Percentiles rank a stretch among this genome's conserved stretches.
These are phyloP conservation scores for Drosophila jambulina DNA, from an alignment of 1,140 invertebrate species.

Conservation along the genomic window DNA sequence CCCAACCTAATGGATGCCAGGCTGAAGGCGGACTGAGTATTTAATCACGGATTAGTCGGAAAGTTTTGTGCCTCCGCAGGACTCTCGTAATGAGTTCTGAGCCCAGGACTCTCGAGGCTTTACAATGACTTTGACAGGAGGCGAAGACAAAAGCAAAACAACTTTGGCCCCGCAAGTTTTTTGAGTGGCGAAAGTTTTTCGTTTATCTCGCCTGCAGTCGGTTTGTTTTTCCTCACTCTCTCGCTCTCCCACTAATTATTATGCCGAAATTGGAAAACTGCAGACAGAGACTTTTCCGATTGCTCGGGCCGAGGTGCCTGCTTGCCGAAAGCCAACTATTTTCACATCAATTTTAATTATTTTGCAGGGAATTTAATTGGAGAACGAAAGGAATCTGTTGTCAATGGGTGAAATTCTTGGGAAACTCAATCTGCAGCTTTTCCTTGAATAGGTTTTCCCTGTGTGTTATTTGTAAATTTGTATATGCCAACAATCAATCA, in stretches of 20 bases:
- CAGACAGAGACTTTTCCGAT: slow-evolving; percentile 14
- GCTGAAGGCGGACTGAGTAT: slow-evolving; percentile 42
- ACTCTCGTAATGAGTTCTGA: slow-evolving; percentile 67
- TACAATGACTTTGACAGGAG: slow-evolving; percentile 45
- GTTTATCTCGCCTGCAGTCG: slow-evolving; percentile 57
- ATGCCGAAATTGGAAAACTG: slow-evolving; percentile 39
- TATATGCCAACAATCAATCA: slow-evolving; percentile 6
- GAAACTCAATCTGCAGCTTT: background rate
- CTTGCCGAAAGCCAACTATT: slow-evolving; percentile 15
- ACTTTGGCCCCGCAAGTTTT: slow-evolving; percentile 56
- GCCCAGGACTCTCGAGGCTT: slow-evolving; percentile 48
- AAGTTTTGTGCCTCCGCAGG: slow-evolving; percentile 44
- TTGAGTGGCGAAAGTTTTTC: slow-evolving; percentile 59
- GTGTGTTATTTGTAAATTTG: background rate
- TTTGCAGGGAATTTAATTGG: slow-evolving; percentile 18
- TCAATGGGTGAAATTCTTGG: background rate
- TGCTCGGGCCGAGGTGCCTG: background rate
- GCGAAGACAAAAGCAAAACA: slow-evolving; percentile 28
- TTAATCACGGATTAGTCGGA: slow-evolving; percentile 62
- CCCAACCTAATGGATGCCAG: slow-evolving; percentile 17
- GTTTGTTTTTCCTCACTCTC: slow-evolving; percentile 17
- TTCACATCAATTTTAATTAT: slow-evolving; percentile 47
- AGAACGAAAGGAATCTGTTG: background rate
- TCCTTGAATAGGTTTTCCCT: background rate
- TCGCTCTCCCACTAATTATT: slow-evolving; percentile 29